These are phyloP conservation scores for Brienomyrus longianalis DNA, from an alignment of 2,113 vertebrate species.

Conservation along the genomic window DNA sequence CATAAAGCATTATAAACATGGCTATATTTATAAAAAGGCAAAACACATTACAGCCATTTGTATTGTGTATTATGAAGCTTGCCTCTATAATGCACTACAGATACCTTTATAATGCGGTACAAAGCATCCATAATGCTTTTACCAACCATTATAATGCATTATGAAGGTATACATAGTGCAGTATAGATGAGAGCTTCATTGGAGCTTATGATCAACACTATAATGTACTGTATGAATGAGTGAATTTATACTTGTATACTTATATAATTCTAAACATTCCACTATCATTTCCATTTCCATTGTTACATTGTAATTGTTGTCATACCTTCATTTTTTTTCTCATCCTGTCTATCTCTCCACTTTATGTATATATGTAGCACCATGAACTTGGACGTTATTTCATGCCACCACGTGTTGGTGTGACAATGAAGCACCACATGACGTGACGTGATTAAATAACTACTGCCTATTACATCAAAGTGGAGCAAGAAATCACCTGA, in stretches of 20 bases:
- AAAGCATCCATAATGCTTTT: background rate
- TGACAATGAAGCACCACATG: background rate
- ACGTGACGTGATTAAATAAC: background rate
- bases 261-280: background rate
- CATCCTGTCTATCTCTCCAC: background rate
- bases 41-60: too few relatives aligned
- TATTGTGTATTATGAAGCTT: background rate
- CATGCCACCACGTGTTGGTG: background rate
- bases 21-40: too few relatives aligned
- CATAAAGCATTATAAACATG: too few relatives aligned
- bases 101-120: background rate
- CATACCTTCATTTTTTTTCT: background rate
- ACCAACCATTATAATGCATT: background rate
- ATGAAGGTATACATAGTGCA: background rate
- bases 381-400: background rate
- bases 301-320: background rate
- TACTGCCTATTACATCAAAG: background rate
- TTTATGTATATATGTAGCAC: background rate
- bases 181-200: background rate
- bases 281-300: background rate
- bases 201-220: background rate
- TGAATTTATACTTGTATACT: background rate
- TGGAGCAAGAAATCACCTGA: background rate
- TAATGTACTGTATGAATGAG: background rate
- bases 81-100: background rate